A percentile compares a stretch with the other conserved stretches of the same genome.
Evolutionary conservation across 2,888 invertebrate species (phyloP).

Genomic region (Pterostichus madidus): DNA sequence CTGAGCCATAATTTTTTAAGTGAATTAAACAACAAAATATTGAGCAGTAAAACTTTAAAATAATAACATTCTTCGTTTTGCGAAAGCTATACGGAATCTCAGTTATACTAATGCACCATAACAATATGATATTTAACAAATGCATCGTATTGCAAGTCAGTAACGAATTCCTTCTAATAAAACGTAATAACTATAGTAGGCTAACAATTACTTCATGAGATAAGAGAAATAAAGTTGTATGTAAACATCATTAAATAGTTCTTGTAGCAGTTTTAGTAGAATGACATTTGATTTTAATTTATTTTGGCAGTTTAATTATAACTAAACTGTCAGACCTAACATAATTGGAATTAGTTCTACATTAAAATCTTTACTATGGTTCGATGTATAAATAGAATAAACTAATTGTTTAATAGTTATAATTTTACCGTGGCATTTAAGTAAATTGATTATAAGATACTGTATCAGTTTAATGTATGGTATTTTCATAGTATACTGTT

Average conservation of each 20-base stretch:
- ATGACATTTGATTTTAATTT: conserved; percentile 3
- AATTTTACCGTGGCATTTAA: too few relatives aligned
- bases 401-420: too few relatives aligned
- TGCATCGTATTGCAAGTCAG: conserved; percentile 39
- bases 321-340: not conserved
- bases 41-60: too few relatives aligned
- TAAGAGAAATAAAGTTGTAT: conserved; percentile 23
- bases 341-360: conserved; percentile 9
- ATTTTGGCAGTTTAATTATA: not conserved
- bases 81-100: not conserved
- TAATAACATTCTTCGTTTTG: too few relatives aligned
- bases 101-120: not conserved
- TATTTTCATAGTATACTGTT: too few relatives aligned
- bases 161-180: conserved; percentile 53
- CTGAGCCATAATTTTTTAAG: too few relatives aligned
- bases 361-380: not conserved
- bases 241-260: conserved; percentile 28
- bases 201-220: conserved; percentile 38
- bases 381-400: too few relatives aligned
- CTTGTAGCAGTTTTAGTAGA: conserved; percentile 2
- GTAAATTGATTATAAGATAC: too few relatives aligned
- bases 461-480: too few relatives aligned
- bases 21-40: too few relatives aligned
- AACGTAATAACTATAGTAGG: conserved; percentile 32
- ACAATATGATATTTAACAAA: not conserved